Evolutionary conservation across 1,140 invertebrate species (phyloP).

Genomic region (Rhynchophorus ferrugineus): DNA sequence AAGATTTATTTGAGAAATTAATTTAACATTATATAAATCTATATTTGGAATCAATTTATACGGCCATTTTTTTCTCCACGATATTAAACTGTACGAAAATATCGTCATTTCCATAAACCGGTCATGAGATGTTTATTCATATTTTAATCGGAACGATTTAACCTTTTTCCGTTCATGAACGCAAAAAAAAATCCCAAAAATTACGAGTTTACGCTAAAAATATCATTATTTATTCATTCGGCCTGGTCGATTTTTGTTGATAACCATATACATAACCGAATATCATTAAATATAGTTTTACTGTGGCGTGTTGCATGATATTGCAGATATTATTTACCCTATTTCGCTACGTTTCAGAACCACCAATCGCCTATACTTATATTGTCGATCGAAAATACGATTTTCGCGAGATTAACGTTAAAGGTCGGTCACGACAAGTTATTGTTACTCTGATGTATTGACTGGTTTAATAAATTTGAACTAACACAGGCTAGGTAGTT

Average conservation of each 20-base stretch:
- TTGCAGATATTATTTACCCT: constrained; percentile 15
- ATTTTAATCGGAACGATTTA: not conserved
- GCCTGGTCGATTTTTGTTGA: not conserved
- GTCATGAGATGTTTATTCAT: not conserved
- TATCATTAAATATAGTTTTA: constrained; percentile 17
- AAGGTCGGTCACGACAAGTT: constrained; percentile 5
- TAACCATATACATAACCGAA: constrained; percentile 11
- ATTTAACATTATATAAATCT: no score
- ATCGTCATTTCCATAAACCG: not conserved
- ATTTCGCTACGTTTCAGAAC: not conserved
- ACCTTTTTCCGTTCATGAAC: not conserved
- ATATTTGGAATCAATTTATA: no score
- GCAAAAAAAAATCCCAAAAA: not conserved
- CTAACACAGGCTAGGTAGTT: no score
- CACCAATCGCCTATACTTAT: not conserved
- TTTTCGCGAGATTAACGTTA: not conserved
- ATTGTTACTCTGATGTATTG: not conserved
- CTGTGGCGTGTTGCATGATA: constrained; percentile 17
- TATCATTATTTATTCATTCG: not conserved
- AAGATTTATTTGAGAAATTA: no score
- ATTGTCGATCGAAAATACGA: constrained; percentile 4
- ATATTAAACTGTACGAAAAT: not conserved
- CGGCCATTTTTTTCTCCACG: no score
- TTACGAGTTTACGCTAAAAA: not conserved
- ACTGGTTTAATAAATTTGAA: not conserved